Conservation (phyloP, 2,888 invertebrate species). For the Acronicta alni region DNA sequence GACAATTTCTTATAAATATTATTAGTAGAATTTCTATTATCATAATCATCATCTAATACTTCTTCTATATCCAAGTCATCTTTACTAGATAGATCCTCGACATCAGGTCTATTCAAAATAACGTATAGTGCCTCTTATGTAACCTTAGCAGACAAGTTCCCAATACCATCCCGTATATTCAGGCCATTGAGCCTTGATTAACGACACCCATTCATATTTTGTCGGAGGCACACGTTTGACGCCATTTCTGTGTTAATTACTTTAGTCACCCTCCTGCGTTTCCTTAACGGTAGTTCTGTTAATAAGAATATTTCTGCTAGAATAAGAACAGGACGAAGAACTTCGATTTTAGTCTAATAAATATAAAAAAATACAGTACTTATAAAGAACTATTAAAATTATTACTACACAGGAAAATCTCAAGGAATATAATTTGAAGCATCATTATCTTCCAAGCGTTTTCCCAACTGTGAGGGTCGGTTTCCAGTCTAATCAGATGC, state of each 20-base stretch:
- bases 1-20: no score
- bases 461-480: no score
- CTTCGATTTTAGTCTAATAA: no score
- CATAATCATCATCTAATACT: no score
- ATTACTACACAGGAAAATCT: no score
- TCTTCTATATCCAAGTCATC: background rate
- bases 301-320: slow-evolving; percentile 2
- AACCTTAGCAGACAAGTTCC: slow-evolving; percentile 13
- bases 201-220: slow-evolving; percentile 52
- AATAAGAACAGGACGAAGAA: no score
- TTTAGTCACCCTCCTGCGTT: slow-evolving; percentile 22
- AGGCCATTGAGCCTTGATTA: slow-evolving; percentile 40
- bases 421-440: no score
- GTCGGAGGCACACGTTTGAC: slow-evolving; percentile 39
- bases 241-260: slow-evolving; percentile 41
- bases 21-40: no score
- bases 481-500: no score
- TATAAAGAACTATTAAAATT: no score
- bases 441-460: no score
- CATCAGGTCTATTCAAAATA: background rate
- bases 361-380: no score
- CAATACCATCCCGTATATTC: slow-evolving; percentile 15
- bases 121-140: slow-evolving; percentile 16
- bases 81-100: background rate
- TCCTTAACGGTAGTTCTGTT: slow-evolving; percentile 28